Percentiles rank a stretch among this genome's conserved stretches.
Conservation (phyloP, 2,113 vertebrate species). For the Psammodynastes pulverulentus region DNA sequence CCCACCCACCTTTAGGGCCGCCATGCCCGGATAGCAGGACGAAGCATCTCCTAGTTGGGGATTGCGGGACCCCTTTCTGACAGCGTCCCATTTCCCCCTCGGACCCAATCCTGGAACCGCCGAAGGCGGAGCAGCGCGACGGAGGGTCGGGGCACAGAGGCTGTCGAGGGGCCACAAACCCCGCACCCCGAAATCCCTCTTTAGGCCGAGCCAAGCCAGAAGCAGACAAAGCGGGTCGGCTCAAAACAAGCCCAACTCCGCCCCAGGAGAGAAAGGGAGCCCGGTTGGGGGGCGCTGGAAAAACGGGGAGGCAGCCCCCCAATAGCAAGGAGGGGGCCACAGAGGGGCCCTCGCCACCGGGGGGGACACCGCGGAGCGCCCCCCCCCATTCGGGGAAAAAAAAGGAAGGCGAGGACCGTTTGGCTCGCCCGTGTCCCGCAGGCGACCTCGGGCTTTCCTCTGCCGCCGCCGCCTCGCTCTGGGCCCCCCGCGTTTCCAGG, state of each 20-base stretch:
- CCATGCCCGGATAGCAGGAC: neutral
- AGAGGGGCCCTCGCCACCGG: neutral
- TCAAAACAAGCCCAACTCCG: neutral
- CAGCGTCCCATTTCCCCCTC: neutral
- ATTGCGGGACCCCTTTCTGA: neutral
- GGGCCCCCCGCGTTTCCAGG: neutral
- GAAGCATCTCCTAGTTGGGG: neutral
- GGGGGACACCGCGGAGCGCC: neutral
- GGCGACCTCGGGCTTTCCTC: neutral
- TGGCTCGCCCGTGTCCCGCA: neutral
- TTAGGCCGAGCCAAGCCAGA: neutral
- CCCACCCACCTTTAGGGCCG: neutral
- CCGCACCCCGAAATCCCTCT: neutral
- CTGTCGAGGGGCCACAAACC: neutral
- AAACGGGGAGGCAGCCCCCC: rapidly evolving
- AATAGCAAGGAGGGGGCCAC: neutral
- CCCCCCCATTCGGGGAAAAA: too few species aligned
- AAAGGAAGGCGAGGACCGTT: neutral
- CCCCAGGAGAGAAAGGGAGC: neutral
- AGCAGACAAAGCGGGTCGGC: neutral
- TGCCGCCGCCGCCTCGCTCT: neutral
- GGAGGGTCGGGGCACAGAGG: neutral
- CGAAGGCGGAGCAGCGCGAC: neutral
- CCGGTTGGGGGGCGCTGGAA: neutral
- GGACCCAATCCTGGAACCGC: neutral